Evolutionary conservation across 1,140 invertebrate genomes (phyloP).

Genomic region (Octopus bimaculoides): DNA sequence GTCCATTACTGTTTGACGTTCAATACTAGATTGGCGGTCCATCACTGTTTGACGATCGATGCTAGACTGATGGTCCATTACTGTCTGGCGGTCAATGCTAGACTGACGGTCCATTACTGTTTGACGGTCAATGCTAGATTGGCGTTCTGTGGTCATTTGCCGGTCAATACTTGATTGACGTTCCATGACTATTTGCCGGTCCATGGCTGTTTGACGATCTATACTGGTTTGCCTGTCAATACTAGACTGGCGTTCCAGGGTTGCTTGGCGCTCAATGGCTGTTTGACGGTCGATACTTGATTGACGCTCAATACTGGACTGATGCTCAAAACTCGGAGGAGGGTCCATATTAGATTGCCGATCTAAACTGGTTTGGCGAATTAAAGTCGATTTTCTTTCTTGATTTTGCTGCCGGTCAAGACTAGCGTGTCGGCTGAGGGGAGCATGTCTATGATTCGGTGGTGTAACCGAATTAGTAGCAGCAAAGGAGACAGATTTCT

Average conservation of each 20-base stretch:
- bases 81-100: background rate
- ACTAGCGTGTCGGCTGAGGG: background rate
- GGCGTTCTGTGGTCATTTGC: background rate
- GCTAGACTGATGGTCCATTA: background rate
- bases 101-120: slow-evolving; percentile 5
- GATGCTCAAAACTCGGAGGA: background rate
- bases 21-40: background rate
- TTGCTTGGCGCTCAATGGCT: background rate
- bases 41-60: background rate
- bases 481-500: slow-evolving; percentile 4
- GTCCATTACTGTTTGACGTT: background rate
- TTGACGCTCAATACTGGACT: background rate
- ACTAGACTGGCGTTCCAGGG: background rate
- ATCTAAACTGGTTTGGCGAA: background rate
- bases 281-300: background rate
- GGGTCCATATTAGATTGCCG: background rate
- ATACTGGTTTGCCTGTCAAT: background rate
- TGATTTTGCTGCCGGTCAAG: background rate
- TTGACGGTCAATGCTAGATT: background rate
- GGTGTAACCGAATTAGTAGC: background rate
- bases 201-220: background rate
- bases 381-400: background rate
- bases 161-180: background rate
- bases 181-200: background rate
- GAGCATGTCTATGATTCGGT: background rate